A percentile compares a stretch with the other conserved stretches of the same genome.
These are phyloP conservation scores for Lepisosteus oculatus DNA, from an alignment of 2,113 vertebrate genomes.

Conservation along the genomic window DNA sequence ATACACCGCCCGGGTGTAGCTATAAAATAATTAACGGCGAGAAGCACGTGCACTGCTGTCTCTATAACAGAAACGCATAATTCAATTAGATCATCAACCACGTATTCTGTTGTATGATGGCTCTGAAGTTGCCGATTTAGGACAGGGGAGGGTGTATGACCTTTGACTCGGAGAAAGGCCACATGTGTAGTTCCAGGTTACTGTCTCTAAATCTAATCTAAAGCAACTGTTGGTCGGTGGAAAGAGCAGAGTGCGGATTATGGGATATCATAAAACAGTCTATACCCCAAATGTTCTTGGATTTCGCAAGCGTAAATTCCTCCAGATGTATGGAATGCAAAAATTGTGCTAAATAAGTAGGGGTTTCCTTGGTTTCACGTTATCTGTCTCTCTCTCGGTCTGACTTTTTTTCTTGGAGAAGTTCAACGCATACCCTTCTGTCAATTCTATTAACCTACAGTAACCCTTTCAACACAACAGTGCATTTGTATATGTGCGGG, in stretches of 20 bases:
- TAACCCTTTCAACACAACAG: constrained; percentile 18
- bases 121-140: constrained; percentile 53
- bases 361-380: not conserved
- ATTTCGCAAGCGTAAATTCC: constrained; percentile 14
- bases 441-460: constrained; percentile 4
- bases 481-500: not conserved
- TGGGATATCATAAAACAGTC: constrained; percentile 13
- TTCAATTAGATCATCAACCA: constrained; percentile 73
- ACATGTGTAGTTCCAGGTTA: constrained; percentile 25
- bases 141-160: constrained; percentile 53
- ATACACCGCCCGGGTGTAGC: constrained; percentile 39
- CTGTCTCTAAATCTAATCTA: constrained; percentile 41
- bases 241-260: constrained; percentile 23
- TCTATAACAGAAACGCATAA: constrained; percentile 53
- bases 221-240: constrained; percentile 52
- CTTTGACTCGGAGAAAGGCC: constrained; percentile 50
- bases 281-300: constrained; percentile 13
- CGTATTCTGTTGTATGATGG: constrained; percentile 53
- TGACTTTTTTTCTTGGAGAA: not conserved
- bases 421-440: constrained; percentile 22
- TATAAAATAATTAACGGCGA: constrained; percentile 68
- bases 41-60: constrained; percentile 58
- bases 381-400: not conserved
- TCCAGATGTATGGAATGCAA: constrained; percentile 29
- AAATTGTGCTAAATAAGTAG: constrained; percentile 25